Evolutionary conservation across 2,113 vertebrate genomes (phyloP).

Genomic region (Dendrocopos noguchii): DNA sequence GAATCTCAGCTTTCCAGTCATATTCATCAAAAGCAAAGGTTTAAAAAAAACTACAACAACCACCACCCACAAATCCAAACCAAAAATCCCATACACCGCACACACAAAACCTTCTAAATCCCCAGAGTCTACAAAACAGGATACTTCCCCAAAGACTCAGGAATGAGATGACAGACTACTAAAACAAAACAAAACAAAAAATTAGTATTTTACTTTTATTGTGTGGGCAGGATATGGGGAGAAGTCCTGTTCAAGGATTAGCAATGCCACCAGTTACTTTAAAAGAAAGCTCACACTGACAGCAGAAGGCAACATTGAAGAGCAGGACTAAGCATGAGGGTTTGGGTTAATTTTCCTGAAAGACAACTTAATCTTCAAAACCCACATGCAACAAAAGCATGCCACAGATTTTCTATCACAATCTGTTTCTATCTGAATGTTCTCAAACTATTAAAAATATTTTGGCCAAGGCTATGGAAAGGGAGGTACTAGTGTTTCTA

Average conservation of each 20-base stretch:
- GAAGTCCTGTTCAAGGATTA: not conserved
- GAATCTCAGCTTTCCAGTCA: not conserved
- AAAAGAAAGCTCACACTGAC: not conserved
- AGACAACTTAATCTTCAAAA: not conserved
- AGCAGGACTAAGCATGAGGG: not conserved
- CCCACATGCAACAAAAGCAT: not conserved
- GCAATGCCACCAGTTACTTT: not conserved
- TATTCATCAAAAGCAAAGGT: not conserved
- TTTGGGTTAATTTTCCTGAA: not conserved
- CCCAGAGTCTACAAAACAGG: not conserved
- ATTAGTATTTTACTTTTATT: not conserved
- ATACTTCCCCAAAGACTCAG: not conserved
- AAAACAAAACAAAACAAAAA: not conserved
- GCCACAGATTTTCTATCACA: not conserved
- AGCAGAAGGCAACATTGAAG: not conserved
- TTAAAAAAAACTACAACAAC: not conserved
- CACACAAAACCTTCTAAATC: accelerated
- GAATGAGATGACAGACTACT: not conserved
- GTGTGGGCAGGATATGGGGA: not conserved
- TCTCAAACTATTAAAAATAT: conserved; percentile 26
- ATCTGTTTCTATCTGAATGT: not conserved
- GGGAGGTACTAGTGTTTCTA: conserved; percentile 40
- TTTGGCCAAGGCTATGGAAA: conserved; percentile 19
- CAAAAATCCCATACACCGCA: not conserved
- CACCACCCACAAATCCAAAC: accelerated